phyloP scores from a whole-genome alignment of 2,888 invertebrate genomes.

The Torymus aiolomorphi region DNA sequence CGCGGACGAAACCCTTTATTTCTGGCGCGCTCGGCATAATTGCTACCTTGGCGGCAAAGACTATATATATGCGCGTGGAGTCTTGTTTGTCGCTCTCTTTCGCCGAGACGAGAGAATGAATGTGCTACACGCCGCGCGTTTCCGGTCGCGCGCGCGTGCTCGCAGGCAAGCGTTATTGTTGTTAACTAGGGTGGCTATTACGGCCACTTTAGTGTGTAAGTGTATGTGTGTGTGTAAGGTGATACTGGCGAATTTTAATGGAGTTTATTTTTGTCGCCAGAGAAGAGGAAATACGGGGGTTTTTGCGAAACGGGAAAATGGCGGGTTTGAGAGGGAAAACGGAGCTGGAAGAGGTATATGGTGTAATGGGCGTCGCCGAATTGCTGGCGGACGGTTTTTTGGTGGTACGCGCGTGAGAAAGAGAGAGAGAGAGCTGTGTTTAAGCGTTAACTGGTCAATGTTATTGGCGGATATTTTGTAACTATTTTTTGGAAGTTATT shows the following conservation, averaged over 20 bases:
- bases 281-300: neutral
- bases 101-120: conserved; percentile 38
- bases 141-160: conserved; percentile 33
- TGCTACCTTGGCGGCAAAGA: conserved; percentile 61
- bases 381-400: too few species aligned
- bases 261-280: neutral
- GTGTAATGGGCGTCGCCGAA: too few species aligned
- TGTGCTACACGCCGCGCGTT: conserved; percentile 39
- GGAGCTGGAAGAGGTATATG: too few species aligned
- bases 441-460: too few species aligned
- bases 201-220: conserved; percentile 2
- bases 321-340: too few species aligned
- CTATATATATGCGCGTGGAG: conserved; percentile 14
- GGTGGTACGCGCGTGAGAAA: too few species aligned
- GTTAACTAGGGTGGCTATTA: conserved; percentile 41
- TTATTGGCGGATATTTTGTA: too few species aligned
- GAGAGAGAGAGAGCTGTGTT: too few species aligned
- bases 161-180: conserved; percentile 33
- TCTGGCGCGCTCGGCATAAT: conserved; percentile 64
- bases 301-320: too few species aligned
- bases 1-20: conserved; percentile 68
- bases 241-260: conserved; percentile 17
- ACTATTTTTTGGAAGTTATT: too few species aligned
- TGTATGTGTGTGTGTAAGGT: too few species aligned
- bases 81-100: conserved; percentile 57